phyloP scores from a whole-genome alignment of 2,797 vertebrate genomes.

The Paedocypris micromegethes region DNA sequence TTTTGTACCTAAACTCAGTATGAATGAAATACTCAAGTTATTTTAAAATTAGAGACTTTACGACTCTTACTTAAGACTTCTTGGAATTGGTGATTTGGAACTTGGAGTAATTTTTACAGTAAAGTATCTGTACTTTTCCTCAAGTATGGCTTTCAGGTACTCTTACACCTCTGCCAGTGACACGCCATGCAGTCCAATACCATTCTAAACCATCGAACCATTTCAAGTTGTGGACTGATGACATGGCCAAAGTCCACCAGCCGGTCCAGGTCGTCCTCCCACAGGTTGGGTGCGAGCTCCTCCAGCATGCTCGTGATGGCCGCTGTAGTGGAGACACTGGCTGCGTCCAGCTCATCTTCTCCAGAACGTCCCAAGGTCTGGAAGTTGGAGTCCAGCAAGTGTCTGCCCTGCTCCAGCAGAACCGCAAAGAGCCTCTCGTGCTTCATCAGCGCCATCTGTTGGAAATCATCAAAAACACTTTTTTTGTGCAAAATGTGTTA shows the following conservation, averaged over 20 bases:
- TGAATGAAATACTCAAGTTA: too few species aligned
- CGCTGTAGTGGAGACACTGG: constrained; percentile 64
- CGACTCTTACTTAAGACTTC: too few species aligned
- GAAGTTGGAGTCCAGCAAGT: constrained; percentile 74
- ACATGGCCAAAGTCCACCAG: constrained; percentile 80
- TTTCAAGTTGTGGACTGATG: constrained; percentile 78
- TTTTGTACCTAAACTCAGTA: too few species aligned
- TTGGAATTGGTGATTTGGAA: too few species aligned
- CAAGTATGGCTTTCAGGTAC: too few species aligned
- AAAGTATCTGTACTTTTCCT: too few species aligned
- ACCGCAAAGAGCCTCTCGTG: constrained; percentile 74
- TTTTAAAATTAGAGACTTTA: too few species aligned
- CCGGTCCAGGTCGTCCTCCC: constrained; percentile 78
- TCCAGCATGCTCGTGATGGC: constrained; percentile 79
- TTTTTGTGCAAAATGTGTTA: too few species aligned
- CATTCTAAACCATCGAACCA: constrained; percentile 58
- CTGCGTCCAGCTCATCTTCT: constrained; percentile 48
- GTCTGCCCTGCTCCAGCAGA: constrained; percentile 65
- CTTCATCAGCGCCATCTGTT: constrained; percentile 81
- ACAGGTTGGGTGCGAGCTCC: constrained; percentile 79
- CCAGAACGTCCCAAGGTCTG: constrained; percentile 54
- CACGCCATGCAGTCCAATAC: too few species aligned
- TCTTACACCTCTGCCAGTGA: too few species aligned
- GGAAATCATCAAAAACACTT: too few species aligned
- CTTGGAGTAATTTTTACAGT: too few species aligned